A percentile compares a stretch with the other conserved stretches of the same genome.
Evolutionary conservation across 1,140 invertebrate species (phyloP).

Genomic region (Dreissena polymorpha): DNA sequence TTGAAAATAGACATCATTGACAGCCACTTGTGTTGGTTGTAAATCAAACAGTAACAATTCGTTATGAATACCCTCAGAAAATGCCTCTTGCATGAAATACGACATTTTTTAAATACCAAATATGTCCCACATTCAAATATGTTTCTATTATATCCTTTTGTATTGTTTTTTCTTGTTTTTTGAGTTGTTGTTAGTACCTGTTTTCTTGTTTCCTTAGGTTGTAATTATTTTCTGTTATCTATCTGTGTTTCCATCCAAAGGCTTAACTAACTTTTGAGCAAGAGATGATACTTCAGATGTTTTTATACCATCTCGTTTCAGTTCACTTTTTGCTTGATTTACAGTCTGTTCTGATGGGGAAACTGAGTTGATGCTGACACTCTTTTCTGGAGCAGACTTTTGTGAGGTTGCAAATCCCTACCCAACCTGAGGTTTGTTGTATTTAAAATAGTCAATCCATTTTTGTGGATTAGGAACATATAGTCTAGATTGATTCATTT

Average conservation of each 20-base stretch:
- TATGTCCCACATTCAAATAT: neutral
- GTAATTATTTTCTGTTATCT: constrained; percentile 8
- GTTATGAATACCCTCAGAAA: constrained; percentile 54
- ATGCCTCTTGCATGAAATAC: constrained; percentile 26
- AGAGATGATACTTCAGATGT: neutral
- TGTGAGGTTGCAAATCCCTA: neutral
- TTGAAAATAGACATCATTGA: constrained; percentile 45
- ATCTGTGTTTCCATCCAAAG: neutral
- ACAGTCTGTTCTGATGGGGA: constrained; percentile 41
- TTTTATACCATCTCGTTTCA: constrained; percentile 44
- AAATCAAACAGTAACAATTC: constrained; percentile 52
- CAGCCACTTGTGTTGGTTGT: constrained; percentile 53
- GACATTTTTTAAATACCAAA: constrained; percentile 39
- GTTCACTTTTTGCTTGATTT: constrained; percentile 39
- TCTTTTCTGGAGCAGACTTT: neutral
- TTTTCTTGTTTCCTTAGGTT: neutral
- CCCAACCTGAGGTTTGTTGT: constrained; percentile 2
- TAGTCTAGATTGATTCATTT: constrained; percentile 44
- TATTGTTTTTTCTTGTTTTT: constrained; percentile 14
- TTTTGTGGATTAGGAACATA: constrained; percentile 54
- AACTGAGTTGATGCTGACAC: neutral
- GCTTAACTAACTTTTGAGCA: neutral
- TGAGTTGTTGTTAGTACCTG: neutral
- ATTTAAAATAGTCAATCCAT: constrained; percentile 45
- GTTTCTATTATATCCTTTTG: constrained; percentile 15